Base-by-base conservation (phyloP, 2,113 vertebrate genomes). In the Gopherus flavomarginatus region DNA sequence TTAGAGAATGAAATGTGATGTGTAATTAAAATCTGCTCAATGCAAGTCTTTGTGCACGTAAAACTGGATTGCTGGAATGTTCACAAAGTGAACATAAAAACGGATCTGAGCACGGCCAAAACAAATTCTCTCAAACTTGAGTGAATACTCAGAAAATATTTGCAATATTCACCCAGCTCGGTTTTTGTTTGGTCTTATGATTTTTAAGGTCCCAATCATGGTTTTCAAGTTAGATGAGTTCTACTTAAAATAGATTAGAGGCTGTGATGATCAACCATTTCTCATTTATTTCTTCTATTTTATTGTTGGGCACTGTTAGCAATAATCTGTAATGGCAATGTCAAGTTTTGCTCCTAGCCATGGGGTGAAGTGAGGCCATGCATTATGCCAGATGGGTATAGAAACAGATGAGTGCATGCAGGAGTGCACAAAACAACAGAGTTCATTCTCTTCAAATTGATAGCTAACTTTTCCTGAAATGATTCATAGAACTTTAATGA, bases 381-480 rank as follows among this genome's bases (percentile, higher is more conserved):
- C 47, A 26, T 85, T 87, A 59, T 42, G 42, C 27, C 19, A n/a
- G 79, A 26, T 24, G 53, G 53, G 9, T 26, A n/a, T 92, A 10
- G 49, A 84, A 86, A 24, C 79, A 77, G 38, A 12, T 85, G 53
- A 78, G 38, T 47, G 54, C 11, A 1, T 83, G 29, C 13, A 85
- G 54, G 77, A 89, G 83, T 91, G 86, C 62, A 88, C 89, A 93
- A 79, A 96, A 38, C 83, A 84, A 94, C 52, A 35, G 79, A 13
- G 80, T 88, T 92, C 91, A 85, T 94, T 96, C 35, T n/a, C 62
- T 95, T 90, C 31, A 78, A 77, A 57, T 26, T 69, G 62, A 2
- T 89, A 91, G 69, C 22, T 47, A 49, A 54, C 47, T 83, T 90
- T 81, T 93, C 31, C 47, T 69, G 83, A 81, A 96, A 92, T 49